Evolutionary conservation across 1,140 invertebrate genomes (phyloP).

Genomic region (Drosophila erecta): DNA sequence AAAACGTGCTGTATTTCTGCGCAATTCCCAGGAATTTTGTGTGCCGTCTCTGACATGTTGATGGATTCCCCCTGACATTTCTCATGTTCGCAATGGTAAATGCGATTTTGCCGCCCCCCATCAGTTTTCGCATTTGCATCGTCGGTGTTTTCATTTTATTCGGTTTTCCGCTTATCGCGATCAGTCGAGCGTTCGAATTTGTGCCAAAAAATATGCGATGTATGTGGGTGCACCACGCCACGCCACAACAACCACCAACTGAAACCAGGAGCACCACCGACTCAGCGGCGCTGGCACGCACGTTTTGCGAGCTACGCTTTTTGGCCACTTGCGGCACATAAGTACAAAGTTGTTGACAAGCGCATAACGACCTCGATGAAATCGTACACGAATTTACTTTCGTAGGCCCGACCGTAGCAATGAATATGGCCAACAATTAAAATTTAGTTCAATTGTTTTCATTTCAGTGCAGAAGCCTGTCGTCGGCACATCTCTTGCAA

Average conservation of each 20-base stretch:
- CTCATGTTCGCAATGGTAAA: conserved; percentile 34
- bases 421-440: conserved; percentile 77
- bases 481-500: conserved; percentile 45
- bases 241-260: conserved; percentile 1
- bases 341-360: conserved; percentile 59
- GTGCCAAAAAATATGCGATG: conserved; percentile 66
- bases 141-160: conserved; percentile 23
- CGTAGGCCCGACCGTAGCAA: conserved; percentile 36
- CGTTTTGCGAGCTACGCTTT: conserved; percentile 50
- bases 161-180: conserved; percentile 66
- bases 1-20: conserved; percentile 17
- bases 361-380: conserved; percentile 67
- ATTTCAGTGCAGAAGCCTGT: conserved; percentile 44
- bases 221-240: conserved; percentile 63
- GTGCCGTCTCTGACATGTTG: conserved; percentile 36
- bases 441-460: conserved; percentile 74
- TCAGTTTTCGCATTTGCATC: conserved; percentile 35
- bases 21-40: conserved; percentile 51
- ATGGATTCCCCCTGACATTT: conserved; percentile 57
- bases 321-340: conserved; percentile 46
- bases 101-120: conserved; percentile 20
- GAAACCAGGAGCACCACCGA: conserved; percentile 13
- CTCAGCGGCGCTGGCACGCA: conserved; percentile 46
- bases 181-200: conserved; percentile 56
- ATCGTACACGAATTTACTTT: conserved; percentile 57